These are phyloP conservation scores for Dipus sagitta DNA, from an alignment of 2,797 vertebrate species.

Conservation along the genomic window DNA sequence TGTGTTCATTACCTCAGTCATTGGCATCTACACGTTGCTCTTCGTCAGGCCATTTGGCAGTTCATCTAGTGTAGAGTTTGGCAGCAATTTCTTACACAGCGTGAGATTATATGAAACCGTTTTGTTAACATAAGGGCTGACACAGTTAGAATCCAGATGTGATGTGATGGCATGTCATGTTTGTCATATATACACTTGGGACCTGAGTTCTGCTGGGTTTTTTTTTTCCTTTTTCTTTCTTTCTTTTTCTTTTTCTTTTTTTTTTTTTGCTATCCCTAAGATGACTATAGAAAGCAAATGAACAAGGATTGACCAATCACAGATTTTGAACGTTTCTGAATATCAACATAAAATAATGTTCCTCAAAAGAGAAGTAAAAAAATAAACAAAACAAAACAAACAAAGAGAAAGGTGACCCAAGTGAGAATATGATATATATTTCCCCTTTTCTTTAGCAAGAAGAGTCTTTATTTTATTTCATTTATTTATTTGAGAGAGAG, in stretches of 20 bases:
- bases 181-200: not conserved
- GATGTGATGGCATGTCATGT: not conserved
- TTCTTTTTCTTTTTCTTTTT: too few relatives aligned
- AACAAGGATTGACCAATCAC: not conserved
- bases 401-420: not conserved
- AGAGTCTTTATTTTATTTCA: not conserved
- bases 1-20: not conserved
- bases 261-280: not conserved
- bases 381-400: too few relatives aligned
- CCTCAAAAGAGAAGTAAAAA: not conserved
- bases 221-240: too few relatives aligned
- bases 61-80: not conserved
- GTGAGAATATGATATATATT: not conserved
- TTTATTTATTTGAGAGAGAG: too few relatives aligned
- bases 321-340: constrained; percentile 28
- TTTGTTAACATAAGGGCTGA: constrained; percentile 20
- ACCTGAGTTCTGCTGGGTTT: not conserved
- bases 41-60: not conserved
- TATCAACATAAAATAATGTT: constrained; percentile 13
- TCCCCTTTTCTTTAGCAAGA: constrained; percentile 13
- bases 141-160: constrained; percentile 20
- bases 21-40: not conserved
- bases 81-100: not conserved
- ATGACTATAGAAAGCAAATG: not conserved
- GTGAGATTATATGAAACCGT: not conserved